Percentiles rank a stretch among this genome's conserved stretches.
Evolutionary conservation across 2,113 vertebrate genomes (phyloP).

Genomic region (Thinocorus orbignyianus): DNA sequence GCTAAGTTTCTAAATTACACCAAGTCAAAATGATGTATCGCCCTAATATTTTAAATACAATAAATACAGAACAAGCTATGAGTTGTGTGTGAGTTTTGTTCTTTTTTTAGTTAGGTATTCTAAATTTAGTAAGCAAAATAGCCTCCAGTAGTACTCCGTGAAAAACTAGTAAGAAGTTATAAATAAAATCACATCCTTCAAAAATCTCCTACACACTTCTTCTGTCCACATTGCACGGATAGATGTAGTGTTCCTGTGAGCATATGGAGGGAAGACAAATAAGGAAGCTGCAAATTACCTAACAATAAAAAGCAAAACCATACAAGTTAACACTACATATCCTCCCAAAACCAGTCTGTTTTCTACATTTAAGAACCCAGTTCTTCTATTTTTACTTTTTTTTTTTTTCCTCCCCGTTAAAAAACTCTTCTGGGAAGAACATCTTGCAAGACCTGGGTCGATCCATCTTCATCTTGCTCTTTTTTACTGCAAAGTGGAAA

Average conservation of each 20-base stretch:
- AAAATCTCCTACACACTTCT: neutral
- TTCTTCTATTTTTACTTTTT: neutral
- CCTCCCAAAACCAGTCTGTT: slow-evolving; percentile 42
- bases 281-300: slow-evolving; percentile 38
- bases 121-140: slow-evolving; percentile 20
- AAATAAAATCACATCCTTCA: slow-evolving; percentile 51
- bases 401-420: neutral
- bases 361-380: neutral
- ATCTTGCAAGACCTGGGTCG: neutral
- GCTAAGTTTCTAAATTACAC: slow-evolving; percentile 4
- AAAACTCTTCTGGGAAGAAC: neutral
- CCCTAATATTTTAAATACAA: slow-evolving; percentile 15
- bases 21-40: neutral
- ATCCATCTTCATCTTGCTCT: slow-evolving; percentile 59
- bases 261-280: neutral
- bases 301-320: neutral
- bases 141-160: neutral
- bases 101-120: neutral
- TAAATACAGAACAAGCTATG: slow-evolving; percentile 44
- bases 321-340: neutral
- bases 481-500: slow-evolving; percentile 80
- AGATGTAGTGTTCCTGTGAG: neutral
- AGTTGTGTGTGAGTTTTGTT: slow-evolving; percentile 7
- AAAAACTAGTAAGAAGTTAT: slow-evolving; percentile 23
- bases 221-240: neutral